Evolutionary conservation across 1,140 invertebrate species (phyloP), one percentile per base, ranked within the genome.

Genomic region (Ephestia elutella): DNA sequence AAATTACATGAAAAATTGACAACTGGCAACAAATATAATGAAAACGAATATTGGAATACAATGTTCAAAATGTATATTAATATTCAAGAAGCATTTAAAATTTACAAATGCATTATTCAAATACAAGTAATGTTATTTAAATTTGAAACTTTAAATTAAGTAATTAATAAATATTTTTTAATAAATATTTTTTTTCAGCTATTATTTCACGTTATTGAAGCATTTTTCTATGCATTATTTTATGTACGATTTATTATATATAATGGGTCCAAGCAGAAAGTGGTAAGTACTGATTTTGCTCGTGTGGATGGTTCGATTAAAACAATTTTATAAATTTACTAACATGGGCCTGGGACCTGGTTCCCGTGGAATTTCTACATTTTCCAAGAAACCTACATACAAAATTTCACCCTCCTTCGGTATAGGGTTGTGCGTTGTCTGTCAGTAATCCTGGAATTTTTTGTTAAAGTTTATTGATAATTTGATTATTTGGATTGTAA

Each of bases 181-280:
- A n/a, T n/a, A n/a, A n/a, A n/a, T n/a, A n/a, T n/a, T 35, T 54
- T 18, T 35, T 54, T 54, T 17, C 53, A 54, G 53, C 11, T 54
- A 9, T 13, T 54, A 10, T 54, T 32, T 32, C 53, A 54, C 3
- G 15, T 35, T 13, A 8, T 35, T 18, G 53, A 32, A 19, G 2
- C 19, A 35, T 54, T 54, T 54, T 15, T 15, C 5, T 25, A 35
- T 19, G 18, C 3, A 11, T 13, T 35, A 54, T 54, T 11, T 54
- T 35, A 18, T 35, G 15, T 32, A 32, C n/a, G 10, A 4, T 35
- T 35, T 35, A 5, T 35, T 10, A 35, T 9, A 35, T 10, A 13
- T 2, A 35, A 35, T 11, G 32, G 3, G 9, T 5, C 3, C 10
- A 11, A 13, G 2, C 13, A 35, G 10, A 10, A 35, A 35, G 3